Conservation (phyloP, 2,797 vertebrate species). For the Erpetoichthys calabaricus region DNA sequence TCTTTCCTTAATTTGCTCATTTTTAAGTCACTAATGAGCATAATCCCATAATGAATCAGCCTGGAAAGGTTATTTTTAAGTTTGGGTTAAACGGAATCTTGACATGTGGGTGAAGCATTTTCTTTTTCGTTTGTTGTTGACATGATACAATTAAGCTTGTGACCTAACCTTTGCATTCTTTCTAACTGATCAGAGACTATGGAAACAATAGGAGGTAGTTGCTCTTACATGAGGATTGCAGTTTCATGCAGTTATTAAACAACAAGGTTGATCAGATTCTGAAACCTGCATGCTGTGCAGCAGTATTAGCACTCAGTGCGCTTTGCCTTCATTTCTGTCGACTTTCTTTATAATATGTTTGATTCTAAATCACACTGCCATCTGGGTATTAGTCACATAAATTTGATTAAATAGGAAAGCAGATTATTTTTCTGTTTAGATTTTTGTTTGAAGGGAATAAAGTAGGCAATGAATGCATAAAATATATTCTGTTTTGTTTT, state of each 20-base stretch:
- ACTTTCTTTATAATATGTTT: not conserved
- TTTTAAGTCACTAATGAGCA: too few species aligned
- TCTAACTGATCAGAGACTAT: not conserved
- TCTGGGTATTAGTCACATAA: not conserved
- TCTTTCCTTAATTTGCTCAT: too few species aligned
- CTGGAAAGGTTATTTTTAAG: not conserved
- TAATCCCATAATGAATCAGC: too few species aligned
- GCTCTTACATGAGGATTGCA: constrained; percentile 2
- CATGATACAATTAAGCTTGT: not conserved
- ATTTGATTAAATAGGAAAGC: not conserved
- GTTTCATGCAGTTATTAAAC: constrained; percentile 14
- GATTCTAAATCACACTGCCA: not conserved
- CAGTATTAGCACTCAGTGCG: constrained; percentile 2
- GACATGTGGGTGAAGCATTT: not conserved
- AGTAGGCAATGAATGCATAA: too few species aligned
- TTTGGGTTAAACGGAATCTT: not conserved
- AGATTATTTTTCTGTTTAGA: too few species aligned
- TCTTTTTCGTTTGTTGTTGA: not conserved
- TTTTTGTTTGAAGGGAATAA: too few species aligned
- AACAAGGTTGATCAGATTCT: not conserved
- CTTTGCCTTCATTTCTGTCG: not conserved
- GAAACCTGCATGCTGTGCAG: not conserved
- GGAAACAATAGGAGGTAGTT: not conserved
- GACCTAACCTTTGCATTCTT: not conserved
- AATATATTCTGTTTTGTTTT: too few species aligned